phyloP scores from a whole-genome alignment of 2,797 vertebrate species.

The Danio aesculapii region DNA sequence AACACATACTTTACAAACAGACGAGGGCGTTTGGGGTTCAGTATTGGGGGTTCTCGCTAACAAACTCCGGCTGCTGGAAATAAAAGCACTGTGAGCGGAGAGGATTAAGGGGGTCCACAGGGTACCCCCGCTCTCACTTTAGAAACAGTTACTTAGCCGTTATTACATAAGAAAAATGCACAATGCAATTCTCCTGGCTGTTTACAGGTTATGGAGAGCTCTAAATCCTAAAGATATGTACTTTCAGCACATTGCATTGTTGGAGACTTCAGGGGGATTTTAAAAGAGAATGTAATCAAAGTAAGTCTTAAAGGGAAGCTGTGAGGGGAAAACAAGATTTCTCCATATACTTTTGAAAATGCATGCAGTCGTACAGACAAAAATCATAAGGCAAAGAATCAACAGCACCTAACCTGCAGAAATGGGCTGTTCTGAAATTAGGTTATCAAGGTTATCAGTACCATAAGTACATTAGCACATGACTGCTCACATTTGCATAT shows the following conservation, averaged over 20 bases:
- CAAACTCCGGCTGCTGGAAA: slow-evolving; percentile 7
- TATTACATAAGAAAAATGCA: slow-evolving; percentile 33
- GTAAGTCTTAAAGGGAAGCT: background rate
- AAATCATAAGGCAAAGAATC: background rate
- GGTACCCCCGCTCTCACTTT: background rate
- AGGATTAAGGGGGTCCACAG: slow-evolving; percentile 27
- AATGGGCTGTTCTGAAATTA: background rate
- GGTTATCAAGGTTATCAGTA: background rate
- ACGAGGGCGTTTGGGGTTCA: slow-evolving; percentile 24
- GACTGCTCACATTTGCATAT: background rate
- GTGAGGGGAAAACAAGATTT: background rate
- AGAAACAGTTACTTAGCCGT: slow-evolving; percentile 21
- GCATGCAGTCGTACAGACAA: background rate
- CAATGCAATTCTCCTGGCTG: slow-evolving; percentile 3
- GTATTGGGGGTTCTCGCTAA: slow-evolving; percentile 7
- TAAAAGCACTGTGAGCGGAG: slow-evolving; percentile 4
- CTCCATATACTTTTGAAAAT: background rate
- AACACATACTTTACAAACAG: slow-evolving; percentile 46
- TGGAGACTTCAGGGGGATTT: slow-evolving; percentile 5
- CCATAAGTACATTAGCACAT: background rate
- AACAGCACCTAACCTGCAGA: background rate
- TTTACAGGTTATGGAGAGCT: slow-evolving; percentile 33
- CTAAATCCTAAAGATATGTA: slow-evolving; percentile 36
- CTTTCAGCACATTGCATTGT: slow-evolving; percentile 1
- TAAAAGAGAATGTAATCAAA: slow-evolving; percentile 9